Percentiles rank a stretch among this genome's conserved stretches.
phyloP scores from a whole-genome alignment of 2,113 vertebrate genomes.

The Protobothrops mucrosquamatus region DNA sequence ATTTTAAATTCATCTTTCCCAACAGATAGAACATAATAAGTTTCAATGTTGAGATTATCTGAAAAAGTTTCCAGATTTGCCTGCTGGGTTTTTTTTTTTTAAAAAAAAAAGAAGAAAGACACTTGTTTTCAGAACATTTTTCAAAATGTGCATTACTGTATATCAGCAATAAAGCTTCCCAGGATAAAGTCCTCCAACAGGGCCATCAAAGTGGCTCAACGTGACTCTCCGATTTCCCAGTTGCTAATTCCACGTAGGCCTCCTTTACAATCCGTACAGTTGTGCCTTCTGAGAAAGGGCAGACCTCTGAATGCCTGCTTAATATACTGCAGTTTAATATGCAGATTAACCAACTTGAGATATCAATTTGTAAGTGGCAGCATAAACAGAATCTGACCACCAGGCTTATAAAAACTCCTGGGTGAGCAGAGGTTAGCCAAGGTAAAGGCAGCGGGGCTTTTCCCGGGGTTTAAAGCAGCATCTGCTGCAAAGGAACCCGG shows the following conservation, averaged over 20 bases:
- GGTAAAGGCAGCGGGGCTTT: background rate
- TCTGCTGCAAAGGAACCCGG: background rate
- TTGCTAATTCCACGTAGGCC: background rate
- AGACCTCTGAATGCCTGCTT: accelerated
- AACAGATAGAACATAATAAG: conserved; percentile 46
- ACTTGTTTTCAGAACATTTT: conserved; percentile 32
- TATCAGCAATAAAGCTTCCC: background rate
- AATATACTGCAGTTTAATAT: background rate
- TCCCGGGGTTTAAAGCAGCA: background rate
- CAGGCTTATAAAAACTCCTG: background rate
- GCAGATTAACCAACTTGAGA: background rate
- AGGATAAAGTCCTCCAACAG: background rate
- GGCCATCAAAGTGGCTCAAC: background rate
- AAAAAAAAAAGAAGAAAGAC: background rate
- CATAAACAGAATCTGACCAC: background rate
- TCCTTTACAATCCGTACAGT: background rate
- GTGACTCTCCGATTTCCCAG: background rate
- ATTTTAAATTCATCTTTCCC: conserved; percentile 57
- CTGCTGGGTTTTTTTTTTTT: background rate
- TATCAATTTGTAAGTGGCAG: background rate
- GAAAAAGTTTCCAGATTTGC: background rate
- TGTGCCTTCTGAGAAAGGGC: accelerated
- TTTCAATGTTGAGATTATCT: conserved; percentile 23
- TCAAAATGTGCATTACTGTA: background rate
- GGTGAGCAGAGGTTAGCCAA: background rate